Percentiles rank a stretch among this genome's conserved stretches.
These are phyloP conservation scores for Anoplius nigerrimus DNA, from an alignment of 2,888 invertebrate species.

Conservation along the genomic window DNA sequence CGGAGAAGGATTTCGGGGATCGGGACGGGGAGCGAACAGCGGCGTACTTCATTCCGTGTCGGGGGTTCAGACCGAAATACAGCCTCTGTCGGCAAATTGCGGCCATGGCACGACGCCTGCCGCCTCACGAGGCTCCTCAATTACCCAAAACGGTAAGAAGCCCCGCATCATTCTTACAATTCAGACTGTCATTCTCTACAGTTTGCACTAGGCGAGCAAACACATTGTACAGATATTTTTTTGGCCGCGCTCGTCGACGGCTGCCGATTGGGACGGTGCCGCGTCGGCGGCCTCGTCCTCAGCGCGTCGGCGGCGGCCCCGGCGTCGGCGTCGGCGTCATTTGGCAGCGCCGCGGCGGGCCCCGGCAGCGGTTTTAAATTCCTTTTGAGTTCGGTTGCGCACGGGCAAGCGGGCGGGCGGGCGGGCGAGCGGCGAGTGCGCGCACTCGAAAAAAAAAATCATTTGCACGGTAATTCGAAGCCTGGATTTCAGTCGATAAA, in stretches of 20 bases:
- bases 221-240: too few relatives aligned
- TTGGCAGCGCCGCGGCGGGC: slow-evolving; percentile 38
- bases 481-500: slow-evolving; percentile 75
- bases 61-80: too few relatives aligned
- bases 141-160: too few relatives aligned
- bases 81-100: too few relatives aligned
- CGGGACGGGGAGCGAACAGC: slow-evolving; percentile 29
- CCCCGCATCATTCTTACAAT: too few relatives aligned
- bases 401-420: slow-evolving; percentile 24
- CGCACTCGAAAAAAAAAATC: slow-evolving; percentile 68
- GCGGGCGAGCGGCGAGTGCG: slow-evolving; percentile 32
- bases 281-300: too few relatives aligned
- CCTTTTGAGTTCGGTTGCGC: slow-evolving; percentile 68
- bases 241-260: too few relatives aligned
- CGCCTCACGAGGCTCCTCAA: background rate
- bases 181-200: too few relatives aligned
- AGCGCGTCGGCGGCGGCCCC: too few relatives aligned
- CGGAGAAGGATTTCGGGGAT: slow-evolving; percentile 38
- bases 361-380: slow-evolving; percentile 70
- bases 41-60: too few relatives aligned
- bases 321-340: slow-evolving; percentile 41
- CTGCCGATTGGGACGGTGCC: too few relatives aligned
- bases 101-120: background rate
- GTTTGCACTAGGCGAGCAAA: too few relatives aligned
- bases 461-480: slow-evolving; percentile 76